Conservation (phyloP, 2,888 invertebrate species). For the Drosophila longiperda region DNA sequence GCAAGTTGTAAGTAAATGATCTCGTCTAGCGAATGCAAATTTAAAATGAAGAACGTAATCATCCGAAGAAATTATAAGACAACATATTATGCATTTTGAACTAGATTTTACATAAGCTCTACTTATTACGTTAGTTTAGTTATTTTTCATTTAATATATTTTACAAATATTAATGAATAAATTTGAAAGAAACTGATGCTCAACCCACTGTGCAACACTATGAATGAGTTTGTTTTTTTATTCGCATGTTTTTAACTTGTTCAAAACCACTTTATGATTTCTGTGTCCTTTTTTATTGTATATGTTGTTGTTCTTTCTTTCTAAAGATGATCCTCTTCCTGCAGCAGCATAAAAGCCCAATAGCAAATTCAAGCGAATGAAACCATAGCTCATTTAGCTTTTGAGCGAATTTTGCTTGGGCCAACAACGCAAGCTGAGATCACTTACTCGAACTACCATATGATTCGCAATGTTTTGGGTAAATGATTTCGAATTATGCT, state of each 20-base stretch:
- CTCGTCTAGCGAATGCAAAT: conserved; percentile 1
- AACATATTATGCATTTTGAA: not conserved
- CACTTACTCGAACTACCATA: conserved; percentile 50
- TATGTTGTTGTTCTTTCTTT: conserved; percentile 53
- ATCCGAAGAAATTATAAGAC: not conserved
- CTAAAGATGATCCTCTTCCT: conserved; percentile 79
- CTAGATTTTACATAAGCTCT: not conserved
- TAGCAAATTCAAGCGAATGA: conserved; percentile 74
- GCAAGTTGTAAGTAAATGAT: conserved; percentile 8
- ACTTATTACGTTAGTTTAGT: not conserved
- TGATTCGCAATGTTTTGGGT: conserved; percentile 23
- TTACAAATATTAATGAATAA: not conserved
- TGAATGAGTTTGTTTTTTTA: conserved; percentile 67
- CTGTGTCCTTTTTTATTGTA: conserved; percentile 64
- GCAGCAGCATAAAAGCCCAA: conserved; percentile 72
- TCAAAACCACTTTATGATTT: conserved; percentile 79
- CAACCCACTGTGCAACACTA: conserved; percentile 63
- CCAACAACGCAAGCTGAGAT: conserved; percentile 42
- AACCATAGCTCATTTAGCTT: conserved; percentile 78
- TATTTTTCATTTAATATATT: not conserved
- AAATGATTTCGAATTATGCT: conserved; percentile 32
- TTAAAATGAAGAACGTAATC: not conserved
- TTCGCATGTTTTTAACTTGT: conserved; percentile 67
- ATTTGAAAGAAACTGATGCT: not conserved
- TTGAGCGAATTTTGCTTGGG: conserved; percentile 42